A percentile compares a stretch with the other conserved stretches of the same genome.
phyloP scores from a whole-genome alignment of 23 tunicate species.

The Ascidia mentula region DNA sequence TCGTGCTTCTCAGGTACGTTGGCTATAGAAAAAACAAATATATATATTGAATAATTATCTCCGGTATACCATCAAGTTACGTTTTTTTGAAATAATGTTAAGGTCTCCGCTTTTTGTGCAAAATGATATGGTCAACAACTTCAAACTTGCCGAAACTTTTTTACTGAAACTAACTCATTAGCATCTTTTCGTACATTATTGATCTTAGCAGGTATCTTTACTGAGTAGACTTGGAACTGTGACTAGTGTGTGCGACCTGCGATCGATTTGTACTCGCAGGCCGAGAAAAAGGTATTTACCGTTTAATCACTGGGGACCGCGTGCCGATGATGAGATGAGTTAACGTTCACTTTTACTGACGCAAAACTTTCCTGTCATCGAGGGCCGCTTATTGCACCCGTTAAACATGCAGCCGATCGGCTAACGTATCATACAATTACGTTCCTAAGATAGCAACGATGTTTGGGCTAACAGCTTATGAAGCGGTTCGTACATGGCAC shows the following conservation, averaged over 20 bases:
- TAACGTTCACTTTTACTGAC: neutral
- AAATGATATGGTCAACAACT: neutral
- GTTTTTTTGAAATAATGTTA: too few species aligned
- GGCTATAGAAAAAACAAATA: neutral
- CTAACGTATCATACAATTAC: too few species aligned
- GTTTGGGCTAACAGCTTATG: too few species aligned
- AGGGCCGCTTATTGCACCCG: too few species aligned
- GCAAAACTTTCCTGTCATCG: too few species aligned
- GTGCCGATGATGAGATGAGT: neutral
- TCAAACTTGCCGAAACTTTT: neutral
- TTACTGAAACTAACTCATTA: neutral
- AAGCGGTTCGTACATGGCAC: too few species aligned
- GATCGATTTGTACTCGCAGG: neutral
- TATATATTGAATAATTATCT: too few species aligned
- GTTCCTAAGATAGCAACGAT: too few species aligned
- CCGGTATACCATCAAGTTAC: too few species aligned
- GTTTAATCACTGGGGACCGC: neutral
- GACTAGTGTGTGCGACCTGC: neutral
- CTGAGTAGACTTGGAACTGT: neutral
- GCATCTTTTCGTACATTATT: neutral
- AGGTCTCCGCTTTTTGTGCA: too few species aligned
- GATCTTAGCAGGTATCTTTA: neutral
- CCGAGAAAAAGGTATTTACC: constrained; percentile 3
- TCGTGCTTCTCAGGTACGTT: neutral
- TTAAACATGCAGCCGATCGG: too few species aligned